These are phyloP conservation scores for Rhamnusium bicolor DNA, from an alignment of 2,888 invertebrate genomes.

Conservation along the genomic window DNA sequence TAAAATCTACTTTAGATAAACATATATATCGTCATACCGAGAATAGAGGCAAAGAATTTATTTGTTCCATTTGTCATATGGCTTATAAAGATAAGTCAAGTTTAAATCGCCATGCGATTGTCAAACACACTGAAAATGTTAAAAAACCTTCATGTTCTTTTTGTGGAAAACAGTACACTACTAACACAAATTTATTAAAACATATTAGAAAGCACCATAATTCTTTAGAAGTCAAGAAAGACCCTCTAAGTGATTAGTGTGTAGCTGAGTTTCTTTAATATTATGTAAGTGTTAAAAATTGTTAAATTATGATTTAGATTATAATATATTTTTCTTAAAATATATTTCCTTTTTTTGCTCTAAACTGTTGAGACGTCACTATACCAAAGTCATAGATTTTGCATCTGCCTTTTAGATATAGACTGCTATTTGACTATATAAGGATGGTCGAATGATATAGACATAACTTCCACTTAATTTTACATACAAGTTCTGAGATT, in stretches of 20 bases:
- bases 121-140: slow-evolving; percentile 18
- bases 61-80: slow-evolving; percentile 22
- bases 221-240: not conserved
- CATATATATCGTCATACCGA: slow-evolving; percentile 46
- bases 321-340: too few relatives aligned
- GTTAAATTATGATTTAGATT: too few relatives aligned
- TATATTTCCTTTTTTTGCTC: too few relatives aligned
- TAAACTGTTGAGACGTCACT: too few relatives aligned
- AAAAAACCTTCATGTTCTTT: slow-evolving; percentile 9
- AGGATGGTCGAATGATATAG: too few relatives aligned
- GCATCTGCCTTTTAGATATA: too few relatives aligned
- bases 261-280: not conserved
- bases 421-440: too few relatives aligned
- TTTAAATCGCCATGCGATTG: slow-evolving; percentile 1
- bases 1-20: slow-evolving; percentile 58
- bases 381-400: too few relatives aligned
- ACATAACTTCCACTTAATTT: too few relatives aligned
- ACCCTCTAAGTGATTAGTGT: not conserved
- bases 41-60: slow-evolving; percentile 6
- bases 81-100: slow-evolving; percentile 18
- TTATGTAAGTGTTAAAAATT: too few relatives aligned
- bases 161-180: slow-evolving; percentile 17
- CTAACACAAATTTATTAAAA: slow-evolving; percentile 24
- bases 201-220: slow-evolving; percentile 19
- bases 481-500: too few relatives aligned